Evolutionary conservation across 2,113 vertebrate species (phyloP).

Genomic region (Chaetops frenatus): DNA sequence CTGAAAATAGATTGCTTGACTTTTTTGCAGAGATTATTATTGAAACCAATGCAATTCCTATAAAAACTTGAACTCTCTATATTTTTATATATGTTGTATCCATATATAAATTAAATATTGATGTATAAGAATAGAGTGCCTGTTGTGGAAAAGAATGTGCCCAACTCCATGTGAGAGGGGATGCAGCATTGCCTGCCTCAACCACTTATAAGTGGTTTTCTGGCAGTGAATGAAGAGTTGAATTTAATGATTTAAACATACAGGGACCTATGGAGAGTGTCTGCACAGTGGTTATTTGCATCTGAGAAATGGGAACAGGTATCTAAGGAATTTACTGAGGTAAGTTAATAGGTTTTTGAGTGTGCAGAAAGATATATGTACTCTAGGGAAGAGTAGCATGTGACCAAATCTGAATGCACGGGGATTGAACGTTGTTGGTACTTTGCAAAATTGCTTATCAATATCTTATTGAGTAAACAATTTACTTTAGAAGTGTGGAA

Average conservation of each 20-base stretch:
- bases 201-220: not conserved
- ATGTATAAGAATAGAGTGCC: not conserved
- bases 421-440: not conserved
- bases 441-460: not conserved
- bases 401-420: not conserved
- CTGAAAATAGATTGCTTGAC: not conserved
- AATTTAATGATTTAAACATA: not conserved
- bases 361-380: not conserved
- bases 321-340: not conserved
- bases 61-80: not conserved
- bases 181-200: not conserved
- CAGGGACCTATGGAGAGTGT: not conserved
- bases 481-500: not conserved
- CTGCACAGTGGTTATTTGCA: not conserved
- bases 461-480: not conserved
- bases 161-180: not conserved
- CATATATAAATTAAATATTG: not conserved
- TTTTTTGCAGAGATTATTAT: not conserved
- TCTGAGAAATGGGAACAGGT: not conserved
- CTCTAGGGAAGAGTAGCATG: not conserved
- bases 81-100: not conserved
- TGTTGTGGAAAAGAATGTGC: not conserved
- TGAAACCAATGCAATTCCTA: not conserved
- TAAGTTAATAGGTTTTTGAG: not conserved
- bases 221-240: not conserved